phyloP scores from a whole-genome alignment of 64 coral and sea anemone species.

The Trachythela sp. region DNA sequence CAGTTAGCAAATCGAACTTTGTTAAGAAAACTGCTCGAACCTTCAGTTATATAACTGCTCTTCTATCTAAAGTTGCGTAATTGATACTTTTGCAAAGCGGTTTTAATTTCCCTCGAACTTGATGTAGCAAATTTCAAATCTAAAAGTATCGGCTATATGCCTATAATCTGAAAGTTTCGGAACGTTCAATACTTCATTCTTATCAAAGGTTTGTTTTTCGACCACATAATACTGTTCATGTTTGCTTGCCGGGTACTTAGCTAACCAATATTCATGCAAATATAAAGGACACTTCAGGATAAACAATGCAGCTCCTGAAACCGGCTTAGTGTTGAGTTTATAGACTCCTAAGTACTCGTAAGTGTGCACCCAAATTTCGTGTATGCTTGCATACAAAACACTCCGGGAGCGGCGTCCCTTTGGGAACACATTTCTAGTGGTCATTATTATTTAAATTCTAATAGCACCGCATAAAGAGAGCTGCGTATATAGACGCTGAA shows the following conservation, averaged over 20 bases:
- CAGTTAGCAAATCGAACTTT: too few species aligned
- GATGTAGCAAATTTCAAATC: background rate
- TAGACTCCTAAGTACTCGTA: background rate
- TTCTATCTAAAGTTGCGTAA: too few species aligned
- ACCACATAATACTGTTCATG: background rate
- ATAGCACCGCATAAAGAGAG: background rate
- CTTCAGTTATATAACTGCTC: too few species aligned
- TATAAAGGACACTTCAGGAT: background rate
- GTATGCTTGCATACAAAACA: background rate
- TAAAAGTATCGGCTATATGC: background rate
- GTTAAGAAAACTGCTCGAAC: too few species aligned
- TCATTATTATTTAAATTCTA: slow-evolving; percentile 8
- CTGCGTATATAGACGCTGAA: background rate
- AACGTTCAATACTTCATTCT: background rate
- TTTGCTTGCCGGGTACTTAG: background rate
- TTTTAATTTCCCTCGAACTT: background rate
- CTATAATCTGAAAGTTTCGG: background rate
- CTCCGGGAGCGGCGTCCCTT: background rate
- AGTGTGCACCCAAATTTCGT: background rate
- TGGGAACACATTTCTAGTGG: background rate
- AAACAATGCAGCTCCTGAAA: background rate
- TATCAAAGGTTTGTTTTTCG: background rate
- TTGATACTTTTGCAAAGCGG: background rate
- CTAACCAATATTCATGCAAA: slow-evolving; percentile 5
- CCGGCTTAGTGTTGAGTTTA: background rate